These are phyloP conservation scores for Gymnogyps californianus DNA, from an alignment of 2,113 vertebrate species.

Conservation along the genomic window DNA sequence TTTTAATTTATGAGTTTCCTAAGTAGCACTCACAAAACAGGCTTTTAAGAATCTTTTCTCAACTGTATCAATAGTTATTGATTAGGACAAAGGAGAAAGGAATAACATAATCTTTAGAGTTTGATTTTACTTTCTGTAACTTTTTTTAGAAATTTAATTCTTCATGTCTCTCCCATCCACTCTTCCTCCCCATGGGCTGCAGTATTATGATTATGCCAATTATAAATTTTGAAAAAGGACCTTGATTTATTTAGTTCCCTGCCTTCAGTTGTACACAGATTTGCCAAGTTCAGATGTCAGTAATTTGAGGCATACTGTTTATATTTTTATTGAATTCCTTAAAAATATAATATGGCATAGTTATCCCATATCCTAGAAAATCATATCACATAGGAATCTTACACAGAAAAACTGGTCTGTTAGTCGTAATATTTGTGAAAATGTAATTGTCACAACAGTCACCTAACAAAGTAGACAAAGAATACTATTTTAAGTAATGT, in stretches of 20 bases:
- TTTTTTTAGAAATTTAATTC: neutral
- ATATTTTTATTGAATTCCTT: neutral
- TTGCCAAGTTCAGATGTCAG: neutral
- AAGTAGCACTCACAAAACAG: constrained; percentile 20
- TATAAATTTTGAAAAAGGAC: neutral
- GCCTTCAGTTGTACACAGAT: neutral
- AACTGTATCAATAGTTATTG: constrained; percentile 20
- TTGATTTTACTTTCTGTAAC: neutral
- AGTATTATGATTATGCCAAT: neutral
- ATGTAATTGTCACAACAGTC: constrained; percentile 1
- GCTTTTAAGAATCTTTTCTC: constrained; percentile 4
- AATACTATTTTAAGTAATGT: neutral
- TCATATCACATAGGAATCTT: neutral
- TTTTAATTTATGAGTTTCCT: constrained; percentile 50
- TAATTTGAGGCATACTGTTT: neutral
- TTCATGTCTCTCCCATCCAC: neutral
- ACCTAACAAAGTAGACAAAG: constrained; percentile 18
- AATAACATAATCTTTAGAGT: neutral
- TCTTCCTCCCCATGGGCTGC: neutral
- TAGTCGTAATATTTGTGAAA: constrained; percentile 37
- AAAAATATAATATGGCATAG: neutral
- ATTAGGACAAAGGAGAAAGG: neutral
- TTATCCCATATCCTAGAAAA: neutral
- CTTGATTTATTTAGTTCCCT: neutral
- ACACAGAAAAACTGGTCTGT: neutral